Base-by-base conservation (phyloP, 2,888 invertebrate genomes). In the Polymixis flavicincta region DNA sequence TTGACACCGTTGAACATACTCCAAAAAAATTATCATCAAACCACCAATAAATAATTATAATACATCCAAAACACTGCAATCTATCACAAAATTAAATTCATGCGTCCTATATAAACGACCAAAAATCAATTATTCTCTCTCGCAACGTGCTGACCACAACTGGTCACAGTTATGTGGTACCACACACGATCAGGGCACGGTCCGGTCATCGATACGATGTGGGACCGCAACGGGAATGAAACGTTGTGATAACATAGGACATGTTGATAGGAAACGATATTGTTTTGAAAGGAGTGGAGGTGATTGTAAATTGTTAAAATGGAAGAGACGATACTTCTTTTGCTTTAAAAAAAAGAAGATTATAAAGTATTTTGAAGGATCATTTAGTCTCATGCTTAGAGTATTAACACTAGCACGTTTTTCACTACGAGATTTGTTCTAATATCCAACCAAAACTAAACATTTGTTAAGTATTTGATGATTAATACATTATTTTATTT, bases 111-210 rank as follows among this genome's bases (percentile, higher is more conserved):
- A 76, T 54, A 50, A 70, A 71, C 42, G 37, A 65, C 65, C 60
- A 59, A 74, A 83, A 87, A 84, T 80, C 86, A 84, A 87, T 87
- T 80, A 84, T 77, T 57, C 65, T 42, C 63, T 54, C 71, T 77
- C 70, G 69, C 52, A 69, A 59, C 72, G 59, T 48, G 55, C 48
- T 13, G 72, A 84, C 86, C 85, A 66, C 83, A 66, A 54, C 52
- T 69, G 77, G 78, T 67, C 66, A 74, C 77, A 76, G 80, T 66
- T 74, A 76, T 52, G 83, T 83, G 74, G 17, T 22, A 52, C 67
- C 78, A 55, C 74, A 67, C 57, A 55, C 74, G 71, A 85, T 68
- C 78, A 70, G 52, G 55, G 65, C n/a, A 71, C 42, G 28, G 59
- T 45, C 54, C 65, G 73, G 74, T 61, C 61, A 80, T 75, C 74